Evolutionary conservation across 2,888 invertebrate species (phyloP), one percentile per base, ranked within the genome.

Genomic region (Trissolcus japonicus): DNA sequence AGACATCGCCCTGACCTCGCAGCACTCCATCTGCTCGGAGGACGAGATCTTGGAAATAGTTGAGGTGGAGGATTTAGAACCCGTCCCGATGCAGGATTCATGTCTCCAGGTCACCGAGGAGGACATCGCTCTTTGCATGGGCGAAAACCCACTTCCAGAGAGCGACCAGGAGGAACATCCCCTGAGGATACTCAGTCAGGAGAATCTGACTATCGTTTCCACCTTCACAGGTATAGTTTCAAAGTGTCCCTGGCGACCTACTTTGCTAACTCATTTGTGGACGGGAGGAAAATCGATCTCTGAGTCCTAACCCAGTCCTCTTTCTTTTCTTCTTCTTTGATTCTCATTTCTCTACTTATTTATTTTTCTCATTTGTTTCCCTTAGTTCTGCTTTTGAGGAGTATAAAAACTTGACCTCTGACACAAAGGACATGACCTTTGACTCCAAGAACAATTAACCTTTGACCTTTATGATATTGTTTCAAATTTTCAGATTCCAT

Each of bases 91-190:
- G 91, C 95, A 95, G 89, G 97, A 95, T 88, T 94, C 93, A 74
- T 96, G 96, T 82, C 91, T 96, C 65, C 97, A 97, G 91, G 96
- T 96, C 62, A 97, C 96, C 6, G 97, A 97, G 90, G 97, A 97
- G 90, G 97, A 97, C 86, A 97, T 97, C 77, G 95, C 96, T 4
- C 91, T 94, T 63, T 95, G 96, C 83, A 96, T 96, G 95, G 91
- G 90, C 59, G 94, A 94, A 84, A 93, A 94, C 89, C 93, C 93
- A 53, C 87, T 94, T 41, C 93, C 93, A 0, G 94, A 94, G 89
- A 92, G 93, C 25, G 94, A 94, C 83, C 94, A 94, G 85, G 93
- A 94, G 78, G 95, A 95, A 85, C 97, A 97, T 91, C 97, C 97
- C 0, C 90, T 97, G 59, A 92, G 96, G 81, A 95, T 96, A 82